phyloP scores from a whole-genome alignment of 2,888 invertebrate species.

The Patella depressa region DNA sequence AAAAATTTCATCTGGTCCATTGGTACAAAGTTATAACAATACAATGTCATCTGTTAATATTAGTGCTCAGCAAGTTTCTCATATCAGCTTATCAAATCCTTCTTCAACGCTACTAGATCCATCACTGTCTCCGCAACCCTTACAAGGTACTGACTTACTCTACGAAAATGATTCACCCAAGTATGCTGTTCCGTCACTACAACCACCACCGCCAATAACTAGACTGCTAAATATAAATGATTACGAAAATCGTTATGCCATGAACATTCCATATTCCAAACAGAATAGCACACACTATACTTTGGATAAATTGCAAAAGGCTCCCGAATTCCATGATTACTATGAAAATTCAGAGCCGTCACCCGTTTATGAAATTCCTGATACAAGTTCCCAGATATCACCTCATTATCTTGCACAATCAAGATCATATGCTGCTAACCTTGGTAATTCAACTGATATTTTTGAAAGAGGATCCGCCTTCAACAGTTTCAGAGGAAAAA shows the following conservation, averaged over 20 bases:
- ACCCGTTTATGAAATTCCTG: background rate
- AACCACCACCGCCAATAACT: background rate
- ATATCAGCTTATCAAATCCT: background rate
- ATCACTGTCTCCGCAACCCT: background rate
- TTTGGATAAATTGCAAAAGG: too few species aligned
- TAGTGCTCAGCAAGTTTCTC: background rate
- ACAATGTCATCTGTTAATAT: too few species aligned
- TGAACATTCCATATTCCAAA: background rate
- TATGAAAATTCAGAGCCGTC: background rate
- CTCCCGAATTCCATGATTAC: background rate
- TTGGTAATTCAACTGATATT: too few species aligned
- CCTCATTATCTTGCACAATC: background rate
- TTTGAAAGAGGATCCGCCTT: too few species aligned
- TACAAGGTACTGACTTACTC: background rate
- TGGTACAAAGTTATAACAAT: too few species aligned
- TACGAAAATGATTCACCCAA: background rate
- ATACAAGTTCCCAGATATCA: background rate
- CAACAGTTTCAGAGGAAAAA: too few species aligned
- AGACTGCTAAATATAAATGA: background rate
- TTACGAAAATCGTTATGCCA: background rate
- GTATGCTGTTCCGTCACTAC: background rate
- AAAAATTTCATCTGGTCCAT: too few species aligned
- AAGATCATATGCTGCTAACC: too few species aligned
- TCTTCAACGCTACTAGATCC: background rate
- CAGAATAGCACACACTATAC: too few species aligned